Percentiles rank a stretch among this genome's conserved stretches.
Evolutionary conservation across 2,113 vertebrate genomes (phyloP).

Genomic region (Potamarius usumacintae): DNA sequence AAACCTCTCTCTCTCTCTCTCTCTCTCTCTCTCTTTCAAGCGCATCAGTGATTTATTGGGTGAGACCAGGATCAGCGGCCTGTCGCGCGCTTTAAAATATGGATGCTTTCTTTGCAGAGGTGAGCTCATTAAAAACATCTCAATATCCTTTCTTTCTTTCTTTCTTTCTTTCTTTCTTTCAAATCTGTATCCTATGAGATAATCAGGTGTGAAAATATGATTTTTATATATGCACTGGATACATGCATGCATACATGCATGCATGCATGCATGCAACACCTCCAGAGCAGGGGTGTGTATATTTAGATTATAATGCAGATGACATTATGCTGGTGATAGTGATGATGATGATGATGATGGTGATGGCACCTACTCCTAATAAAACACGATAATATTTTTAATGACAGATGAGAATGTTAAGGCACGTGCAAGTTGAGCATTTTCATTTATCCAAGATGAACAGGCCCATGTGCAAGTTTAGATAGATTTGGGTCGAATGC

Average conservation of each 20-base stretch:
- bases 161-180: no score
- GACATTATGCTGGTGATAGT: background rate
- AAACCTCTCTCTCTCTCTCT: slow-evolving; percentile 27
- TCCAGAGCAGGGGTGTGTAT: slow-evolving; percentile 7
- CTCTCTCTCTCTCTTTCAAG: slow-evolving; percentile 21
- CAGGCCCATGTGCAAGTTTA: background rate
- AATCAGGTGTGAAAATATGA: background rate
- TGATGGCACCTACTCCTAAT: background rate
- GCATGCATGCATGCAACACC: slow-evolving; percentile 6
- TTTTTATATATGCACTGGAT: background rate
- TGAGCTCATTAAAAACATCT: slow-evolving; percentile 51
- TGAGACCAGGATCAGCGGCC: slow-evolving; percentile 31
- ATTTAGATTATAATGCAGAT: slow-evolving; percentile 7
- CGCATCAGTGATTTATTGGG: slow-evolving; percentile 43
- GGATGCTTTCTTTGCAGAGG: slow-evolving; percentile 76
- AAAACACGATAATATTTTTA: background rate
- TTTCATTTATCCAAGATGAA: background rate
- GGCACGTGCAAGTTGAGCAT: background rate
- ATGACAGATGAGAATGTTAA: background rate
- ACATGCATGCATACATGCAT: slow-evolving; percentile 13
- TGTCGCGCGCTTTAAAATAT: slow-evolving; percentile 59
- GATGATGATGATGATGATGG: background rate
- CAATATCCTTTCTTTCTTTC: no score
- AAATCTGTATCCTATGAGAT: no score
- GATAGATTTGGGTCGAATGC: background rate